Conservation (phyloP, 1,140 invertebrate genomes). For the Hyposmocoma kahamanoa region DNA sequence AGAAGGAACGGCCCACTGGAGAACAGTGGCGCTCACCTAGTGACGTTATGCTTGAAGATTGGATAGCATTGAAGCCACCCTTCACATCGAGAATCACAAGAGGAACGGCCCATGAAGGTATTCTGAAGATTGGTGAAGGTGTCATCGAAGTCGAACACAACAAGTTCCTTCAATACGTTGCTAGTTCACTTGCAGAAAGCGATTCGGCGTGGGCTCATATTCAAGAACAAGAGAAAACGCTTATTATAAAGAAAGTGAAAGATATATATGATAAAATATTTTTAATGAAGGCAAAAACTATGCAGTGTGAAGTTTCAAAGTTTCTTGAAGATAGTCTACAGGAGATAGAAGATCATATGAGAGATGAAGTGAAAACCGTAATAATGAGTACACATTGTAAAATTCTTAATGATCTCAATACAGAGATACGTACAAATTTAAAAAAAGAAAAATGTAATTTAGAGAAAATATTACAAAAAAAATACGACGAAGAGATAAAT, state of each 20-base stretch:
- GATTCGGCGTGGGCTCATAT: slow-evolving; percentile 50
- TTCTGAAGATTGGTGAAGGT: slow-evolving; percentile 45
- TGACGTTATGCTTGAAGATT: slow-evolving; percentile 48
- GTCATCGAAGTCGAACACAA: slow-evolving; percentile 34
- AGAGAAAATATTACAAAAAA: slow-evolving; percentile 35
- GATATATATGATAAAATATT: slow-evolving; percentile 41
- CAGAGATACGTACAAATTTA: slow-evolving; percentile 43
- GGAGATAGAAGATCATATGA: slow-evolving; percentile 50
- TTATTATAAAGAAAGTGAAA: slow-evolving; percentile 34
- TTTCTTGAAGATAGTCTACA: slow-evolving; percentile 48
- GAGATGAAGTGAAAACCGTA: slow-evolving; percentile 33
- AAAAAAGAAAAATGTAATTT: slow-evolving; percentile 35
- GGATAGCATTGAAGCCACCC: slow-evolving; percentile 48
- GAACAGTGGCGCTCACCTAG: slow-evolving; percentile 55
- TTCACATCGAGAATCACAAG: slow-evolving; percentile 63
- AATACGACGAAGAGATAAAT: slow-evolving; percentile 32
- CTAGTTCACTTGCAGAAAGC: slow-evolving; percentile 37
- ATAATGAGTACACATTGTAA: slow-evolving; percentile 32
- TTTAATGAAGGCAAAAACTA: slow-evolving; percentile 40
- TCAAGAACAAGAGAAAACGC: slow-evolving; percentile 36
- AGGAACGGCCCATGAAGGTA: slow-evolving; percentile 56
- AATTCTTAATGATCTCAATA: slow-evolving; percentile 42
- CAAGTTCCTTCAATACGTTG: slow-evolving; percentile 32
- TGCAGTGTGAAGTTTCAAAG: slow-evolving; percentile 37
- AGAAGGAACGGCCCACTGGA: neutral